phyloP scores from a whole-genome alignment of 2,113 vertebrate genomes.

The Haplotaxodon microlepis region DNA sequence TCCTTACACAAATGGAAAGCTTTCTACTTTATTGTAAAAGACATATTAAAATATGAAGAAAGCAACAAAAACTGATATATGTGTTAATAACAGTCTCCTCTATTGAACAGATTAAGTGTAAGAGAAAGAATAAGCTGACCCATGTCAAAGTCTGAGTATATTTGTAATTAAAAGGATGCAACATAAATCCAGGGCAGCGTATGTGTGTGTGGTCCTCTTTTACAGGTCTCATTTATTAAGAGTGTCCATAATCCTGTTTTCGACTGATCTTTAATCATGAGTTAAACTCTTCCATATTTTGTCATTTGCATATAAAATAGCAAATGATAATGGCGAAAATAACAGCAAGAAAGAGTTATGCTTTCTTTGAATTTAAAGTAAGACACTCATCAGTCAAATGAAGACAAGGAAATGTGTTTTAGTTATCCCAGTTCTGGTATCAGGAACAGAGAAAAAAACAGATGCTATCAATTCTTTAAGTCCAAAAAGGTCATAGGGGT shows the following conservation, averaged over 20 bases:
- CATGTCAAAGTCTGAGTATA: neutral
- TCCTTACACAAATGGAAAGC: neutral
- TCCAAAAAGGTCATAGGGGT: neutral
- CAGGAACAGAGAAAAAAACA: neutral
- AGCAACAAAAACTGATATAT: neutral
- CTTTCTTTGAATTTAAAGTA: neutral
- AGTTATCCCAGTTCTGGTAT: neutral
- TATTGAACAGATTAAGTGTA: neutral
- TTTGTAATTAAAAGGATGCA: neutral
- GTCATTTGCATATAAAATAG: neutral
- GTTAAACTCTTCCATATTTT: neutral
- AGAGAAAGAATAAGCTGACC: neutral
- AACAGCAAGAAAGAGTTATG: neutral
- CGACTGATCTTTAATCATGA: neutral
- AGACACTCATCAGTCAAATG: neutral
- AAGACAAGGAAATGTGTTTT: neutral
- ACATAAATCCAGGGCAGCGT: neutral
- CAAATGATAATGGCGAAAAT: neutral
- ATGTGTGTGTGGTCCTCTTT: neutral
- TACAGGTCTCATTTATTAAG: neutral
- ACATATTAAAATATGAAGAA: neutral
- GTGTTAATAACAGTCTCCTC: neutral
- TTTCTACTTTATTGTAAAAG: neutral
- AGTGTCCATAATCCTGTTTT: neutral
- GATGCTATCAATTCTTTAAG: neutral